Conservation (phyloP, 2,888 invertebrate species). For the Leptogaster cylindrica region DNA sequence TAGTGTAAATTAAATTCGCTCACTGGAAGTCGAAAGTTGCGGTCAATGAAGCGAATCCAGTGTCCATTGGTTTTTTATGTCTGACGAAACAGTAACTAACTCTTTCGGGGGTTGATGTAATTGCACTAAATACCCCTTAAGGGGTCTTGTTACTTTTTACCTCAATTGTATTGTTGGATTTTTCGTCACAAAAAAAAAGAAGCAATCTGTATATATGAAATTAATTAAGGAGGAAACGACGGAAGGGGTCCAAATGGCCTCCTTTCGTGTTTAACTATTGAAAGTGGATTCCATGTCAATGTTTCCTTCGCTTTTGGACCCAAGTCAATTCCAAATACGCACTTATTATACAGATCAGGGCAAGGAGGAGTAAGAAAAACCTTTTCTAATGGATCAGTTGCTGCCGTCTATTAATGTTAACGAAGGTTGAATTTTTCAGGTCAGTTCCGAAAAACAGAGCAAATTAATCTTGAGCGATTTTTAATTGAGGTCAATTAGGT, state of each 20-base stretch:
- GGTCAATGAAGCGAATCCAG: background rate
- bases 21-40: constrained; percentile 35
- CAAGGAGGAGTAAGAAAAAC: constrained; percentile 29
- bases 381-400: constrained; percentile 25
- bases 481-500: constrained; percentile 41
- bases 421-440: constrained; percentile 47
- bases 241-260: constrained; percentile 17
- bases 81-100: background rate
- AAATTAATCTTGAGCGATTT: constrained; percentile 44
- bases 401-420: constrained; percentile 45
- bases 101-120: constrained; percentile 20
- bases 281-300: background rate
- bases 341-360: constrained; percentile 1
- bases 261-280: constrained; percentile 14
- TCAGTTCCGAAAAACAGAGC: constrained; percentile 27
- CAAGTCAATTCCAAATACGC: background rate
- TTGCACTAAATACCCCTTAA: constrained; percentile 15
- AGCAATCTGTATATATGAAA: constrained; percentile 2
- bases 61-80: background rate
- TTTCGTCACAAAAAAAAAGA: background rate
- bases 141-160: background rate
- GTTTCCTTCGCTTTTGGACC: background rate
- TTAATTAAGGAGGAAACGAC: background rate
- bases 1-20: constrained; percentile 62
- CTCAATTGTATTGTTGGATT: constrained; percentile 14